These are phyloP conservation scores for Sebastiscus tertius DNA, from an alignment of 2,797 vertebrate species.

Conservation along the genomic window DNA sequence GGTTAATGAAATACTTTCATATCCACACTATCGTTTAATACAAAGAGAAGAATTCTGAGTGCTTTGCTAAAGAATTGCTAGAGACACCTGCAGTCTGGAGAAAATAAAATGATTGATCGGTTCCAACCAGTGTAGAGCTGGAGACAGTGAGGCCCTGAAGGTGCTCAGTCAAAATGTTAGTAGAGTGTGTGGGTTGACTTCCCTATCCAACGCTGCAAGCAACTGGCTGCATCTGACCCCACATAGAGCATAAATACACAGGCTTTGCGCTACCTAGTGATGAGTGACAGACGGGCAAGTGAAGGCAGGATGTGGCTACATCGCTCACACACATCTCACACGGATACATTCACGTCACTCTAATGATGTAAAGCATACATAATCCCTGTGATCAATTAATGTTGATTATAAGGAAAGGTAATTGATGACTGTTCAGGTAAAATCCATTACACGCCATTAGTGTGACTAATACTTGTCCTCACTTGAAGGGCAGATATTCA, in stretches of 20 bases:
- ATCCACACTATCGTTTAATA: not conserved
- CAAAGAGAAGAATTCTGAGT: not conserved
- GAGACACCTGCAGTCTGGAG: slow-evolving; percentile 6
- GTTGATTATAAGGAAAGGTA: slow-evolving; percentile 14
- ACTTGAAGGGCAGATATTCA: not conserved
- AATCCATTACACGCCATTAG: slow-evolving; percentile 6
- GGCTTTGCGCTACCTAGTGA: not conserved
- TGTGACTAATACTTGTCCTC: not conserved
- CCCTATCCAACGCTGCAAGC: not conserved
- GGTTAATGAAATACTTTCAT: not conserved
- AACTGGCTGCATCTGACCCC: slow-evolving; percentile 22
- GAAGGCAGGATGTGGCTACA: not conserved
- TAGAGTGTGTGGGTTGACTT: slow-evolving; percentile 35
- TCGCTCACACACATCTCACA: not conserved
- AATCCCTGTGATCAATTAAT: slow-evolving; percentile 4
- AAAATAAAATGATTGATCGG: slow-evolving; percentile 18
- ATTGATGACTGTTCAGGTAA: not conserved
- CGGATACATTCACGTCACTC: not conserved
- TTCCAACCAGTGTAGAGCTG: slow-evolving; percentile 22
- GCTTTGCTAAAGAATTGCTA: not conserved
- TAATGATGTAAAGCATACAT: not conserved
- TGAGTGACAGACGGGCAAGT: not conserved
- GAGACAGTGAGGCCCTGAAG: slow-evolving; percentile 31
- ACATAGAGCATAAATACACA: not conserved
- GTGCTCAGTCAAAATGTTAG: slow-evolving; percentile 36